phyloP scores from a whole-genome alignment of 2,888 invertebrate species.

The Pyralis farinalis region DNA sequence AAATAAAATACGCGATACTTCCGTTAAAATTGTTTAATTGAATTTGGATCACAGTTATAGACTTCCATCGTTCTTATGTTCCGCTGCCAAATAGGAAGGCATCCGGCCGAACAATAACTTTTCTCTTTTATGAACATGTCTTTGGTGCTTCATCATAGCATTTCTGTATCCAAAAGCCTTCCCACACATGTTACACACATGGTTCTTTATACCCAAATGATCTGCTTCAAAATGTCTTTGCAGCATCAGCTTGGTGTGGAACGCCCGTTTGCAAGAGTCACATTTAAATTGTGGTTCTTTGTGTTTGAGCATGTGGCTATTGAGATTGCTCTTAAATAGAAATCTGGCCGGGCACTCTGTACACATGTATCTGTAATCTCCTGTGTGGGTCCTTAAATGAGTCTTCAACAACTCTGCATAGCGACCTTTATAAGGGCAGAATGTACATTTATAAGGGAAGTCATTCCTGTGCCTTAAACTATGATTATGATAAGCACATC shows the following conservation, averaged over 20 bases:
- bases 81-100: constrained; percentile 44
- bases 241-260: constrained; percentile 41
- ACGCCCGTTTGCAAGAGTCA: constrained; percentile 48
- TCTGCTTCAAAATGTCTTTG: constrained; percentile 50
- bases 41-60: no score
- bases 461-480: constrained; percentile 46
- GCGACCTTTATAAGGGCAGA: constrained; percentile 47
- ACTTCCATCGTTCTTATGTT: constrained; percentile 17
- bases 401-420: constrained; percentile 46
- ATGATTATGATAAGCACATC: constrained; percentile 52
- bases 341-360: constrained; percentile 55
- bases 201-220: constrained; percentile 53
- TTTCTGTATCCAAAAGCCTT: constrained; percentile 59
- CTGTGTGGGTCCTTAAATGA: constrained; percentile 50
- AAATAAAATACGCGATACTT: no score
- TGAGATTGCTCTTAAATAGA: constrained; percentile 53
- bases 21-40: no score
- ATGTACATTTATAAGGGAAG: constrained; percentile 49
- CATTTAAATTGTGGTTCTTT: constrained; percentile 49
- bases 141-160: constrained; percentile 58
- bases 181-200: constrained; percentile 53
- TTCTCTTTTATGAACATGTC: constrained; percentile 52
- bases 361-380: constrained; percentile 53
- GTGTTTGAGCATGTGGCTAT: constrained; percentile 49
- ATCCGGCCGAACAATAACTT: constrained; percentile 39